Evolutionary conservation across 2,797 vertebrate genomes (phyloP), one percentile per base, ranked within the genome.

Genomic region (Melanotaenia nigrans): DNA sequence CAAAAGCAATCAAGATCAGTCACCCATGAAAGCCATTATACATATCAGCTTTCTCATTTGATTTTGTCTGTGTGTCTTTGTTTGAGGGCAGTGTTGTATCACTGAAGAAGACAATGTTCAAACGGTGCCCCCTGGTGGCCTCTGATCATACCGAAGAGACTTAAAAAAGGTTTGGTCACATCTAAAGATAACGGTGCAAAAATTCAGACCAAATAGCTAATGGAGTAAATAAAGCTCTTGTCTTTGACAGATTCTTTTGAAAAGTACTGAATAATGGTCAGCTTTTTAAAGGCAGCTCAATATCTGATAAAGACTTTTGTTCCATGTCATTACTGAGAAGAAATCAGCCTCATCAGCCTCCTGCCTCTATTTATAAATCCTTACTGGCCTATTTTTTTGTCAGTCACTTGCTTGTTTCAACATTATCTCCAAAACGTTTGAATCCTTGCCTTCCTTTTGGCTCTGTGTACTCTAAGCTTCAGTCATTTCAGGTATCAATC

Each of bases 71-170:
- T 75, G 40, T 71, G 68, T 72, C 83, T 86, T 88, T 90, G 87
- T 90, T 86, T 91, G 89, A 91, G 92, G 92, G 62, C 32, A 71
- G 61, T 92, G 5, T 70, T 61, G 45, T 14, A 9, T 54, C 66
- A 60, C 61, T 49, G 20, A n/a, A 40, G 28, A 45, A 56, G 42
- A 40, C 16, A 16, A 61, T 67, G 13, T 68, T 77, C 54, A 30
- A 55, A 28, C 6, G 25, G 6, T 87, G 89, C 89, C 89, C 85
- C 75, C 89, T 91, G 55, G 84, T 92, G 92, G 88, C 30, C 65
- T 1, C 20, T 54, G 11, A 40, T 45, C 33, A 32, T 47, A 64
- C 5, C 64, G 25, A 0, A 40, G 4, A 45, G 36, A 30, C 12
- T 42, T 10, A 10, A 35, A 24, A 64, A 66, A 72, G 68, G 11